phyloP scores from a whole-genome alignment of 2,888 invertebrate genomes.

The Drosophila neutralis region DNA sequence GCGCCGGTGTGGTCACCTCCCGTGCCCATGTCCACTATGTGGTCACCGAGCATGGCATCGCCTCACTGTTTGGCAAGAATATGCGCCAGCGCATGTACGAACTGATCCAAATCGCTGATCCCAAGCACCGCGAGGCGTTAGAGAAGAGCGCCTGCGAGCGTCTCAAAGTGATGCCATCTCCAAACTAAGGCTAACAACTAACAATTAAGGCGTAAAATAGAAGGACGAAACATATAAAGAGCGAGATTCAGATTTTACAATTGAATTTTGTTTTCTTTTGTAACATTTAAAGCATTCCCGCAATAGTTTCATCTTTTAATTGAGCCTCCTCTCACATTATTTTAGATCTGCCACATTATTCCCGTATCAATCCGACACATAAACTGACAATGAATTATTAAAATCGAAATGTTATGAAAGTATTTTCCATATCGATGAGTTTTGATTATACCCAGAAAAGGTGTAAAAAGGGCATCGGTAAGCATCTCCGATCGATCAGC shows the following conservation, averaged over 20 bases:
- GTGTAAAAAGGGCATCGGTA: background rate
- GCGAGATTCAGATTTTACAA: background rate
- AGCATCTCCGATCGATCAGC: background rate
- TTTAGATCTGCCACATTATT: background rate
- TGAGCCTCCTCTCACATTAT: background rate
- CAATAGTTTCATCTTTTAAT: conserved; percentile 5
- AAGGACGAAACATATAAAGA: background rate
- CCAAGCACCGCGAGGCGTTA: conserved; percentile 92
- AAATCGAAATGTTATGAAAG: conserved; percentile 18
- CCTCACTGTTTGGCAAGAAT: conserved; percentile 94
- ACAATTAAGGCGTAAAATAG: background rate
- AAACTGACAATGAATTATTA: conserved; percentile 11
- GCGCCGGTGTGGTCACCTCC: conserved; percentile 97
- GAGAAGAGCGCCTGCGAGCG: conserved; percentile 96
- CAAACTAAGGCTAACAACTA: conserved; percentile 38
- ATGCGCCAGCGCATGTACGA: conserved; percentile 95
- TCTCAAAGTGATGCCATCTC: conserved; percentile 90
- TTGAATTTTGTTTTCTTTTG: background rate
- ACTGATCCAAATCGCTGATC: conserved; percentile 95
- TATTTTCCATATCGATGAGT: conserved; percentile 32
- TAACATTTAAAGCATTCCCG: background rate
- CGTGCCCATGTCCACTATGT: conserved; percentile 97
- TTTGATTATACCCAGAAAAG: conserved; percentile 13
- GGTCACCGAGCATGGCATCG: conserved; percentile 96
- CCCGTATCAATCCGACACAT: background rate